A percentile compares a stretch with the other conserved stretches of the same genome.
Conservation (phyloP, 1,140 invertebrate species). For the Arctopsyche grandis region DNA sequence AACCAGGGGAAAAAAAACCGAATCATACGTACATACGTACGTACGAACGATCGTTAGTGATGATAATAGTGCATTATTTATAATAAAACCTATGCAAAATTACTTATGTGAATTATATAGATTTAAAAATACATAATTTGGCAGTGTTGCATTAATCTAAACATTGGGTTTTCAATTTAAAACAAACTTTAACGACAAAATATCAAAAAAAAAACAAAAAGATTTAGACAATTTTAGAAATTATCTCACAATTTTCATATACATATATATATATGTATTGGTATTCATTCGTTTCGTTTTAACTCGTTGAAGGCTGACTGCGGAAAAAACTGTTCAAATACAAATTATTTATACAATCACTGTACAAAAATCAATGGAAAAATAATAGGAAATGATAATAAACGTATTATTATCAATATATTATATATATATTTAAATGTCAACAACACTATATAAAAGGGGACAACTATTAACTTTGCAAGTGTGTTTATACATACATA, state of each 20-base stretch:
- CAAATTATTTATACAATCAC: constrained; percentile 30
- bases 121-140: constrained; percentile 19
- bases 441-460: constrained; percentile 49
- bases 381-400: constrained; percentile 41
- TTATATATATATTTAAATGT: constrained; percentile 50
- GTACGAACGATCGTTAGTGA: neutral
- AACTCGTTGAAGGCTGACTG: constrained; percentile 33
- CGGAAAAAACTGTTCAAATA: constrained; percentile 30
- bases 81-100: too few relatives aligned
- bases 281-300: too few relatives aligned
- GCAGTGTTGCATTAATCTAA: constrained; percentile 14
- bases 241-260: neutral
- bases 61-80: too few relatives aligned
- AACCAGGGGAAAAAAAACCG: too few relatives aligned
- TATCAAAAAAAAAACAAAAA: too few relatives aligned
- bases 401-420: constrained; percentile 39
- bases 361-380: constrained; percentile 46
- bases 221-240: too few relatives aligned
- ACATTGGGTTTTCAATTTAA: neutral
- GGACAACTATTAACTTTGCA: constrained; percentile 43
- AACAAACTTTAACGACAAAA: neutral
- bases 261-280: too few relatives aligned
- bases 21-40: neutral
- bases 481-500: constrained; percentile 18
- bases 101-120: too few relatives aligned